A percentile compares a stretch with the other conserved stretches of the same genome.
These are phyloP conservation scores for Drosophila burlai DNA, from an alignment of 1,140 invertebrate genomes.

Conservation along the genomic window DNA sequence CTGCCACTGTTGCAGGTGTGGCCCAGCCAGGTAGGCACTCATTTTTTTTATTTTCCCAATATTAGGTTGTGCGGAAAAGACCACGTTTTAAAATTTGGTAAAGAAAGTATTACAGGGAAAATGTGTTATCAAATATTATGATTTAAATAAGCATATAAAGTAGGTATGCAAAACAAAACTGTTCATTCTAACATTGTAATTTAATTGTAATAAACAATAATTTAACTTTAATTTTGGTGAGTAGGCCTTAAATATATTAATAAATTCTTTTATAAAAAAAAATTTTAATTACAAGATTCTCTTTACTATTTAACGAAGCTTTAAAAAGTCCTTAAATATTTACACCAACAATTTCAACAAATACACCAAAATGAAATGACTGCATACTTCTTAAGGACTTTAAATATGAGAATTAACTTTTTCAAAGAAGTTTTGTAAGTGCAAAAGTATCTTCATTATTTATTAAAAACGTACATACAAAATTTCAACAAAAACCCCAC, in stretches of 20 bases:
- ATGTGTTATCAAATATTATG: background rate
- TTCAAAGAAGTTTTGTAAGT: background rate
- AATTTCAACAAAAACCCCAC: background rate
- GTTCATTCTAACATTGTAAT: background rate
- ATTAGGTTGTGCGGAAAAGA: constrained; percentile 2
- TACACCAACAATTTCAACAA: constrained; percentile 1
- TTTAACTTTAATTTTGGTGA: background rate
- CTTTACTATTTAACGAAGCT: background rate
- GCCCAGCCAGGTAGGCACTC: constrained; percentile 86
- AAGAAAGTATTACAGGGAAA: background rate
- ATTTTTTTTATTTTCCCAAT: background rate
- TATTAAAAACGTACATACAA: background rate
- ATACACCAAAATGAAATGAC: background rate
- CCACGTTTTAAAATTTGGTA: constrained; percentile 5
- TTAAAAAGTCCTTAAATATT: background rate
- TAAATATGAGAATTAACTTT: background rate
- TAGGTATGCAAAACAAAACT: background rate
- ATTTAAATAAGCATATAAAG: background rate
- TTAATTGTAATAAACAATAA: background rate
- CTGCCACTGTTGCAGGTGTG: constrained; percentile 89
- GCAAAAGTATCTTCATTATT: background rate
- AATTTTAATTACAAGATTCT: background rate
- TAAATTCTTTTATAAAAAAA: fast-evolving
- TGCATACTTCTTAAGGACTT: background rate
- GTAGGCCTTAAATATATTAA: background rate